Evolutionary conservation across 2,113 vertebrate species (phyloP), one percentile per base, ranked within the genome.

Genomic region (Crotalus horridus): DNA sequence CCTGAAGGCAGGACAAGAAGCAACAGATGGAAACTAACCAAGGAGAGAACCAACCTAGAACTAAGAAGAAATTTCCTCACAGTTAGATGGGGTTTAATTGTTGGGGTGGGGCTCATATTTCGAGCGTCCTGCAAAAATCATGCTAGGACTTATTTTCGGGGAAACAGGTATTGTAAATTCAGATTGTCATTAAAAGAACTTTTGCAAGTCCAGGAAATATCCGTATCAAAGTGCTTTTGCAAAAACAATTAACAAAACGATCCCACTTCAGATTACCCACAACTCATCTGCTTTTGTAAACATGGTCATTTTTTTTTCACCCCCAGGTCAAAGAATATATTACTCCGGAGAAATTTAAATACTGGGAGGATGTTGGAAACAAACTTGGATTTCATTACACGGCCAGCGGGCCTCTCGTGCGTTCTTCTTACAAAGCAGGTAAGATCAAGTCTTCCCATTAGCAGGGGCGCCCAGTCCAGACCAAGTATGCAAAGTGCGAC

Each of bases 341-440:
- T 91, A 99, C 99, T 92, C 99, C 99, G 0, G 99, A 99, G 94
- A 99, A 96, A 96, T 99, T 99, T 97, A 98, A 98, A 59, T 96
- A 99, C 95, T 99, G 99, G 99, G 99, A 99, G 97, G 98, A 98
- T 96, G 96, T 99, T 59, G 99, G 99, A 89, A 98, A 97, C 81
- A 98, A 99, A 11, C 98, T 99, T 97, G 99, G 99, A 90, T 99
- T 99, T 94, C 94, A 97, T 92, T 99, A 99, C 95, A 99, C 99
- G 12, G 99, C 99, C 33, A 99, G 99, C 0, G 99, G 99, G 39
- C 99, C 99, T 4, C 96, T 99, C 90, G 99, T 99, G 91, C 98
- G 99, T 46, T 99, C 99, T 24, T 99, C 99, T 53, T 99, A 99
- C 94, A 99, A 99, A 99, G 99, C 99, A 98, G 99, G 99, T 99